phyloP scores from a whole-genome alignment of 2,888 invertebrate species.

The Leptarthrus brevirostris region DNA sequence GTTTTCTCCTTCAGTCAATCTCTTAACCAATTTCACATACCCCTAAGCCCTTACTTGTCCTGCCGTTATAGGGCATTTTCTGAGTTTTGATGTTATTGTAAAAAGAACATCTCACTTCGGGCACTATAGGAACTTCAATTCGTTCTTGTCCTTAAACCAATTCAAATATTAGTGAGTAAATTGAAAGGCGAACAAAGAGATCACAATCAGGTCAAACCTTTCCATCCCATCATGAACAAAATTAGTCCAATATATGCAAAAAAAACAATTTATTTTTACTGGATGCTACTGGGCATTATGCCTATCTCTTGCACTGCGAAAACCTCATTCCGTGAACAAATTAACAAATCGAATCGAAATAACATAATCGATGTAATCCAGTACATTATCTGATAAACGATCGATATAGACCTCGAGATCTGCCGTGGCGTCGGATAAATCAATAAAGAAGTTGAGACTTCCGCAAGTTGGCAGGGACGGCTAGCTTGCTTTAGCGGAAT shows the following conservation, averaged over 20 bases:
- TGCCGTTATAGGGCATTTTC: too few species aligned
- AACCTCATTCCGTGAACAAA: background rate
- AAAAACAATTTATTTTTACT: slow-evolving; percentile 6
- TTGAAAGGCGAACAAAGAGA: too few species aligned
- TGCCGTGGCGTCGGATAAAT: background rate
- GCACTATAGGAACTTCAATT: too few species aligned
- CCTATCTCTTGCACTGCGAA: background rate
- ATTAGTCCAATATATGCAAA: slow-evolving; percentile 26
- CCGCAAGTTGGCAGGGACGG: background rate
- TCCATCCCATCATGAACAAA: slow-evolving; percentile 26
- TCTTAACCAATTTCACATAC: too few species aligned
- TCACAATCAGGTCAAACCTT: slow-evolving; percentile 9
- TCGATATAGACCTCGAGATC: too few species aligned
- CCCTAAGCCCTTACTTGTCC: too few species aligned
- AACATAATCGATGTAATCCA: slow-evolving; percentile 31
- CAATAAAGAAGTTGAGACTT: background rate
- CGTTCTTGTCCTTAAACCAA: too few species aligned
- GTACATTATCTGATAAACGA: slow-evolving; percentile 28
- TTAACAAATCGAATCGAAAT: slow-evolving; percentile 1
- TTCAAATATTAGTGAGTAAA: too few species aligned
- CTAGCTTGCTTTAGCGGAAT: background rate
- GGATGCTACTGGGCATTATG: slow-evolving; percentile 19
- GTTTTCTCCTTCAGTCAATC: too few species aligned
- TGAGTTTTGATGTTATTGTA: too few species aligned
- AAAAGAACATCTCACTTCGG: too few species aligned